Conservation (phyloP, 2,113 vertebrate species). For the Microcebus ravelobensis region DNA sequence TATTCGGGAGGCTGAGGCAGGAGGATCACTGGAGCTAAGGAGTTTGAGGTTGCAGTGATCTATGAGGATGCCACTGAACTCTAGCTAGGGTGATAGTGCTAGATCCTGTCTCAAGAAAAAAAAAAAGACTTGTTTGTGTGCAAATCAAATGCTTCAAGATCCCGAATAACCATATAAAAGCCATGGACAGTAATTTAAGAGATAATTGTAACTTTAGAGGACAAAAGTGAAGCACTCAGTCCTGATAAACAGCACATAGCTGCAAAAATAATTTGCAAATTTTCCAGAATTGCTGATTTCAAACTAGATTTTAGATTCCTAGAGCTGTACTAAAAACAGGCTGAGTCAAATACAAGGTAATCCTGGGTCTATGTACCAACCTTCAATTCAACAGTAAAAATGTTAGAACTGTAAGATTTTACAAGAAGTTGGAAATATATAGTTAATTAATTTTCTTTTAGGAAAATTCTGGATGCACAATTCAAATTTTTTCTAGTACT, state of each 20-base stretch:
- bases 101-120: too few species aligned
- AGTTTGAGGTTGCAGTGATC: too few species aligned
- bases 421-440: background rate
- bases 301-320: background rate
- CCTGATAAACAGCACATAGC: rapidly evolving
- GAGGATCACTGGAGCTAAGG: too few species aligned
- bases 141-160: background rate
- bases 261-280: background rate
- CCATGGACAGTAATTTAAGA: background rate
- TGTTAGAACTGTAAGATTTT: background rate
- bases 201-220: background rate
- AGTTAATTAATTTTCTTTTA: background rate
- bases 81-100: too few species aligned
- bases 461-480: background rate
- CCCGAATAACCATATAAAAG: background rate
- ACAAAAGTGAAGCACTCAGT: background rate
- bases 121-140: background rate
- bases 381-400: background rate
- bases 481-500: background rate
- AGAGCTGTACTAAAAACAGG: rapidly evolving
- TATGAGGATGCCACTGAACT: too few species aligned
- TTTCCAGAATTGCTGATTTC: background rate
- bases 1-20: too few species aligned
- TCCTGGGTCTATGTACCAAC: rapidly evolving
- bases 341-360: background rate